Conservation (phyloP, 2,797 vertebrate species). For the Gorsachius magnificus region DNA sequence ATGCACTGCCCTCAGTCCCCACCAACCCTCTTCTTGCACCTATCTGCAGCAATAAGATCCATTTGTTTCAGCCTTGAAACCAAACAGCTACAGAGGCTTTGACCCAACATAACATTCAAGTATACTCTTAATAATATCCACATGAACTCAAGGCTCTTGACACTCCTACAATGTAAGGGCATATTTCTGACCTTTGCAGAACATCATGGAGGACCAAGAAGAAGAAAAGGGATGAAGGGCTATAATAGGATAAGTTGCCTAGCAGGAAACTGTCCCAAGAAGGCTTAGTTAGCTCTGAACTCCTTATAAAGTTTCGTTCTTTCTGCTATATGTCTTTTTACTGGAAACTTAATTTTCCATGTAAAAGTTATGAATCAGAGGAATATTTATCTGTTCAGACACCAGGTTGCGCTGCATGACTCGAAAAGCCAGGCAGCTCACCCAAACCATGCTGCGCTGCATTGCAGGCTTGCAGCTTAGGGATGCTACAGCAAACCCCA, state of each 20-base stretch:
- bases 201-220: background rate
- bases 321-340: background rate
- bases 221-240: background rate
- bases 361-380: background rate
- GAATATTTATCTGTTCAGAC: background rate
- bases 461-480: background rate
- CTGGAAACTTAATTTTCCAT: background rate
- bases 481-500: background rate
- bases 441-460: background rate
- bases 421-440: background rate
- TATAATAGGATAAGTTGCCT: background rate
- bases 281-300: background rate
- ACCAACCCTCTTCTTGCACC: background rate
- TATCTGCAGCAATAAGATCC: background rate
- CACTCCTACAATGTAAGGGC: background rate
- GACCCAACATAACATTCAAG: background rate
- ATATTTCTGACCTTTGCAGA: background rate
- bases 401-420: background rate
- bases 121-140: background rate
- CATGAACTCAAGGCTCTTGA: background rate
- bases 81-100: background rate
- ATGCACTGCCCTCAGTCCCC: background rate
- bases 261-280: background rate
- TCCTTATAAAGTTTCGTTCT: background rate
- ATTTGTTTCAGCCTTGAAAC: background rate